Evolutionary conservation across 2,113 vertebrate species (phyloP), one percentile per base, ranked within the genome.

Genomic region (Poeciliopsis retropinna): DNA sequence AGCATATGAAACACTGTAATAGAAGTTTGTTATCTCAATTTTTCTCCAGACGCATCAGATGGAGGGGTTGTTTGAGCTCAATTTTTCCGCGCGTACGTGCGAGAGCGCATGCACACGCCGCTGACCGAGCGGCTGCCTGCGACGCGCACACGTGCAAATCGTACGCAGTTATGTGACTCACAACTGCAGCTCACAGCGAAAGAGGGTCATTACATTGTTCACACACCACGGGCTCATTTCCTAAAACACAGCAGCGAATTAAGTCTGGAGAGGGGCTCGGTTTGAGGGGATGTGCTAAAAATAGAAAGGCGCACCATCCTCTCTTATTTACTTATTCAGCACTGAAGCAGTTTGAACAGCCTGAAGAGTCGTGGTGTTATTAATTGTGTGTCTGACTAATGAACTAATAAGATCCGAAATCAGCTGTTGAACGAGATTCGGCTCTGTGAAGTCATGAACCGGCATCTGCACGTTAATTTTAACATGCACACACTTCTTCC

Each of bases 151-250:
- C 9, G 3, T 22, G 32, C 32, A 9, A 54, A 9, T 11, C 51
- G 25, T 25, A n/a, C 51, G 7, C 51, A 25, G 19, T 57, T 63
- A 86, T 88, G 89, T 91, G 88, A 91, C 69, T 91, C 90, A 92
- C 89, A 88, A 92, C 89, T 92, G 92, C 82, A 60, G 84, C 80
- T 85, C 84, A 79, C 79, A 87, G 87, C 81, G 34, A 87, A 78
- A 90, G 85, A 91, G 89, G 89, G 89, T 90, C 90, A 92, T 93
- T 92, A 92, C 85, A 88, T 82, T 88, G 87, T 92, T 91, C 92
- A 88, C 90, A 91, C 92, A 89, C 85, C 76, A 76, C 72, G 19
- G 83, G 84, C 90, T 91, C 91, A 85, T 92, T 92, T 92, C 90
- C 89, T 91, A 90, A 93, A 93, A 92, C 90, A 91, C 89, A 86